Evolutionary conservation across 2,888 invertebrate genomes (phyloP).

Genomic region (Yponomeuta plumbellus): DNA sequence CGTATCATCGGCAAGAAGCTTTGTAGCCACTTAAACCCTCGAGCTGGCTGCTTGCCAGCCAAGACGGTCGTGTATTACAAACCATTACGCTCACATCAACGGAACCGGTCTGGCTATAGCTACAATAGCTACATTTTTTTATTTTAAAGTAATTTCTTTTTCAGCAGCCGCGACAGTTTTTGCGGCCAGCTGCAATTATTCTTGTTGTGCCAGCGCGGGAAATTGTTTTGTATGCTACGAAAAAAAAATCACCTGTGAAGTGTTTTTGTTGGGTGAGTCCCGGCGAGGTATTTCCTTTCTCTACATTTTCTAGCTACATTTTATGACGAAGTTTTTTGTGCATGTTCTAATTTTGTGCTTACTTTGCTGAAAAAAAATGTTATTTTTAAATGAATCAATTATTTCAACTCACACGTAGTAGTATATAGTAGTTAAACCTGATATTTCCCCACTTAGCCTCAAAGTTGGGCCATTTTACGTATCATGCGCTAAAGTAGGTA

Average conservation of each 20-base stretch:
- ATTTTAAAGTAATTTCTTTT: neutral
- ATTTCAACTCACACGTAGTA: neutral
- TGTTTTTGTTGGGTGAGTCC: neutral
- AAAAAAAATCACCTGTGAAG: no score
- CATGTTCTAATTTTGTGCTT: neutral
- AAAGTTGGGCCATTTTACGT: no score
- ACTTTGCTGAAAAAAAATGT: neutral
- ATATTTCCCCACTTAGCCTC: no score
- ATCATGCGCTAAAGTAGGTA: no score
- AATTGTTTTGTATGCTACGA: slow-evolving; percentile 8
- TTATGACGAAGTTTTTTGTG: no score
- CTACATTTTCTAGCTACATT: no score
- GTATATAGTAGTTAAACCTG: no score
- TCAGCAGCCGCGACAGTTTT: slow-evolving; percentile 4
- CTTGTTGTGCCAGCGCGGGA: neutral
- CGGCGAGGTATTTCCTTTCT: no score
- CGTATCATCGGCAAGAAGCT: slow-evolving; percentile 10
- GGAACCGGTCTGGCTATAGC: neutral
- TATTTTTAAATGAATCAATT: neutral
- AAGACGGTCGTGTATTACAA: slow-evolving; percentile 14
- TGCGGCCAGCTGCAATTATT: slow-evolving; percentile 8
- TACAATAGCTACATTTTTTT: neutral
- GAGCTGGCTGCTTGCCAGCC: slow-evolving; percentile 4
- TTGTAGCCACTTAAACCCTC: slow-evolving; percentile 2
- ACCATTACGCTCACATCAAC: slow-evolving; percentile 13